Base-by-base conservation (phyloP, 2,113 vertebrate genomes). In the Dicentrarchus labrax region DNA sequence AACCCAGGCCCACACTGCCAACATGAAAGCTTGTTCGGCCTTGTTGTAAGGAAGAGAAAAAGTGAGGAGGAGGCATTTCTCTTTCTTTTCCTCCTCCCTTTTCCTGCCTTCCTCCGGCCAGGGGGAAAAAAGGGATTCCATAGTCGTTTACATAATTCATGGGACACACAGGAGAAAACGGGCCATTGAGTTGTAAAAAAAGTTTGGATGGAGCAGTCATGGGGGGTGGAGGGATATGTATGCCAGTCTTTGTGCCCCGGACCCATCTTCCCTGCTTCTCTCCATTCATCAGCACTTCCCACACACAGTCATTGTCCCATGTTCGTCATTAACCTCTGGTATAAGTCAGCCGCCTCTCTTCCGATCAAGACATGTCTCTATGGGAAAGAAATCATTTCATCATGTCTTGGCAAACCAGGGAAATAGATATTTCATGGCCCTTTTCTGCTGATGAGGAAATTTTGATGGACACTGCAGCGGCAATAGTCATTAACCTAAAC, bases 121-220 rank as follows among this genome's bases (percentile, higher is more conserved):
- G 12, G 24, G 51, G 54, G 61, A 76, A 80, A 70, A 93, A 95
- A 96, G 94, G 54, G 79, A 96, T 94, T 92, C 94, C 71, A 93
- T 93, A 93, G 95, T 96, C 94, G 95, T 96, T 97, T 96, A 95
- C 96, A 97, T 97, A 97, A 97, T 97, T 97, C 96, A 97, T 97
- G 96, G 95, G 94, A 97, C 94, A 97, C 95, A 96, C 96, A 96
- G 95, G 96, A 96, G 88, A 91, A 93, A 97, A 97, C 95, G 16
- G 62, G 94, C 95, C 95, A 82, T 84, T 89, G 85, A 88, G 80
- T 8, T 15, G 72, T 85, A 60, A 81, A 87, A 88, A 84, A 85
- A 84, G 78, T 86, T 84, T 85, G 78, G 82, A 88, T 87, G 88
- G 80, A 82, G 85, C 69, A 59, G 53, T 85, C 72, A 70, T 72